Conservation (phyloP, 2,797 vertebrate species). For the Dryobates pubescens region DNA sequence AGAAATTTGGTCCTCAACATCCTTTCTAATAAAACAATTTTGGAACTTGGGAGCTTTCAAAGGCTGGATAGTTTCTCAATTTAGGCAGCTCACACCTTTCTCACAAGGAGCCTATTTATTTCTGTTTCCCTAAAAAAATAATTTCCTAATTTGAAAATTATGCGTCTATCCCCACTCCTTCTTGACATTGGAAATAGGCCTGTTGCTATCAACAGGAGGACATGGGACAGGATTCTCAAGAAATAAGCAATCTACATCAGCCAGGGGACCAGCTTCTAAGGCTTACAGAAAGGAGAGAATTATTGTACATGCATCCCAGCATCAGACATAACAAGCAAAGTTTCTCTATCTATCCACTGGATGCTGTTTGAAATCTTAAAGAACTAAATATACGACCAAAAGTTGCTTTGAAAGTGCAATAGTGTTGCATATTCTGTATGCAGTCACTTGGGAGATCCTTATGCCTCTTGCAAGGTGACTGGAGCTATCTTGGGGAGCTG, state of each 20-base stretch:
- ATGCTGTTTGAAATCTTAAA: not conserved
- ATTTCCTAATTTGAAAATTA: conserved; percentile 57
- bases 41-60: conserved; percentile 23
- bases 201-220: conserved; percentile 43
- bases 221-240: conserved; percentile 78
- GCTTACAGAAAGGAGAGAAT: not conserved
- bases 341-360: not conserved
- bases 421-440: not conserved
- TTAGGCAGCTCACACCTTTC: conserved; percentile 61
- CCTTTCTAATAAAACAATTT: conserved; percentile 75
- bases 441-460: not conserved
- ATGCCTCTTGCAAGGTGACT: not conserved
- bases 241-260: conserved; percentile 79
- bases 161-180: not conserved
- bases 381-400: not conserved
- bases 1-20: conserved; percentile 74
- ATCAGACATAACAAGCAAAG: not conserved
- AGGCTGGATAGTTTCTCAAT: conserved; percentile 30
- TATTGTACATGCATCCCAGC: not conserved
- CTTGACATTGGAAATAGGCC: conserved; percentile 34
- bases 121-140: conserved; percentile 19
- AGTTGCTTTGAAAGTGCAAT: not conserved
- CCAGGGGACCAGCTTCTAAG: conserved; percentile 73
- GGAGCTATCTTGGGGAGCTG: not conserved
- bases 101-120: conserved; percentile 32